Base-by-base conservation (phyloP, 2,888 invertebrate genomes). In the Hypsopygia costalis region DNA sequence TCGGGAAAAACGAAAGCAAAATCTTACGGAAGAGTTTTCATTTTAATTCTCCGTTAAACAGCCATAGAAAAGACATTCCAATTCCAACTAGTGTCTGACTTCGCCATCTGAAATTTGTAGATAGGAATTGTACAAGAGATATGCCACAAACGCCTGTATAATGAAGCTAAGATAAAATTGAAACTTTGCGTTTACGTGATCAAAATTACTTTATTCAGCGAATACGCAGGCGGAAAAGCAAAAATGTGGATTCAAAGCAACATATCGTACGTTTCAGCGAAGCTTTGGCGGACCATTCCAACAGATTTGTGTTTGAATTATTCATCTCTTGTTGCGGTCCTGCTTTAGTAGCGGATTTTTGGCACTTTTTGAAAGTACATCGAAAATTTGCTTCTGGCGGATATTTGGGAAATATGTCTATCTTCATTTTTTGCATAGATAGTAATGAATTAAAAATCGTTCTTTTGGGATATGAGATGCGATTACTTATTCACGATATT, bases 231-330 rank as follows among this genome's bases (percentile, higher is more conserved):
- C 25, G 6, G n/a, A 52, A 47, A 43, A 46, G 39, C 29, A 44
- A 53, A 57, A 51, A 46, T 55, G 52, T 47, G 52, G 51, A 49
- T 55, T 50, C 46, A 16, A 10, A 36, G 36, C 30, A 35, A 25
- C 27, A 51, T 49, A 41, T 41, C 49, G 39, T 52, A 55, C 47
- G 49, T 54, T 59, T 52, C 51, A 56, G 43, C 43, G 42, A 52
- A 56, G 55, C 53, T 49, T 57, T 52, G 47, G 50, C 55, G 49
- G 49, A 54, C 55, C 50, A 55, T 53, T 58, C 55, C 58, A 57
- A 64, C 69, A 66, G 65, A 74, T 74, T 71, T 69, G 51, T 62
- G 44, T 69, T 61, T 78, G 71, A 77, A 76, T 74, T 66, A 76
- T 76, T 76, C 70, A 73, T 69, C 47, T 47, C 62, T 59, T 62